Conservation (phyloP, 2,113 vertebrate genomes). For the Urocitellus parryii region DNA sequence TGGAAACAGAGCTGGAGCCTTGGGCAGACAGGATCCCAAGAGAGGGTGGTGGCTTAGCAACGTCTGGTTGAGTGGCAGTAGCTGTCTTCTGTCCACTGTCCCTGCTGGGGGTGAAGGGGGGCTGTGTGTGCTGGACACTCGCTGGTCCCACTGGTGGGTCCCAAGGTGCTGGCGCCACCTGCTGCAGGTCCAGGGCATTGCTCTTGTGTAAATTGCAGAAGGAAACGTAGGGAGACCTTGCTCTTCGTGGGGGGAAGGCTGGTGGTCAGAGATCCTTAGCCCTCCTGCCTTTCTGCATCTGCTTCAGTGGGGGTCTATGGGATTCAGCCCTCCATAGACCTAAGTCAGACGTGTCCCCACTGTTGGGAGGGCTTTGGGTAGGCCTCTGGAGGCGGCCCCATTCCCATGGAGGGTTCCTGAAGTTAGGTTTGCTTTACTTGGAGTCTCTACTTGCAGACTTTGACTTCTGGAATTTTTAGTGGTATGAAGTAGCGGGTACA, state of each 20-base stretch:
- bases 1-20: not conserved
- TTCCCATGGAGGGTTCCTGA: not conserved
- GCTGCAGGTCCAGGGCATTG: not conserved
- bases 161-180: constrained; percentile 19
- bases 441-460: not conserved
- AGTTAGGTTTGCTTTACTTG: not conserved
- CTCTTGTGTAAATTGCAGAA: not conserved
- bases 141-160: rapidly evolving
- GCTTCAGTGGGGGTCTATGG: not conserved
- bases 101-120: not conserved
- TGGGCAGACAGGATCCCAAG: not conserved
- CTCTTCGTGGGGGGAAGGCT: not conserved
- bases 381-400: no score
- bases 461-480: not conserved
- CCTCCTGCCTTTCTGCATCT: not conserved
- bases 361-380: not conserved
- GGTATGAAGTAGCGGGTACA: no score
- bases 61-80: rapidly evolving
- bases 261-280: not conserved
- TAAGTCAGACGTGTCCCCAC: not conserved
- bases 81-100: not conserved
- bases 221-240: not conserved
- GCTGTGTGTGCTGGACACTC: not conserved
- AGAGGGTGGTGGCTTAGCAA: not conserved
- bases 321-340: not conserved